Base-by-base conservation (phyloP, 1,140 invertebrate genomes). In the Campoletis sonorensis region DNA sequence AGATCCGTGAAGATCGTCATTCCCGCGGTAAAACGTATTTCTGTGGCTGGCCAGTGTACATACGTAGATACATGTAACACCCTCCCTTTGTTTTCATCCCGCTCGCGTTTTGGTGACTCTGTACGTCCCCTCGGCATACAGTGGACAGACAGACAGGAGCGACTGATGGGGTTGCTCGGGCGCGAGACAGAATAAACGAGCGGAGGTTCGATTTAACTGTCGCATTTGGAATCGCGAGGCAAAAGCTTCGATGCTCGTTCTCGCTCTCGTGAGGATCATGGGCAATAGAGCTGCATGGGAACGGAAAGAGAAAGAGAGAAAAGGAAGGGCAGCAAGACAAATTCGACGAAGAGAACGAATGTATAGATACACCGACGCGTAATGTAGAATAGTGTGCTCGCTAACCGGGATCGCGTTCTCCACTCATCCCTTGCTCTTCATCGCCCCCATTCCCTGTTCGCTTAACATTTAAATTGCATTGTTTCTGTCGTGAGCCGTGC, bases 381-480 rank as follows among this genome's bases (percentile, higher is more conserved):
- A 78, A 78, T 78, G 76, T 78, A 67, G 37, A 67, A 78, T 40
- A 67, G 76, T 78, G 58, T 67, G 54, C 76, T n/a, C 37, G 37
- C 76, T 78, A 78, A 78, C 76, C 76, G 76, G 76, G 61, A 78
- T 78, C 73, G 73, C 51, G 49, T 77, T 15, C 76, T 70, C 67
- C 30, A 33, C 67, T 33, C 67, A 70, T 5, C 67, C 67, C 67
- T 33, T 70, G 67, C 67, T 70, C 67, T 70, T 33, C 67, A 70
- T n/a, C 67, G 7, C 30, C 67, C 13, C 73, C 37, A 54, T 54
- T 70, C 79, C 75, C 80, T 73, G 79, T 88, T 84, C 86, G 88
- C 85, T 90, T 89, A 89, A 89, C 88, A 90, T 90, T 90, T 88
- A 87, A 89, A 89, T 89, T 89, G 85, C 86, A 88, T 88, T 88